Conservation (phyloP, 2,113 vertebrate species). For the Anarrhichthys ocellatus region DNA sequence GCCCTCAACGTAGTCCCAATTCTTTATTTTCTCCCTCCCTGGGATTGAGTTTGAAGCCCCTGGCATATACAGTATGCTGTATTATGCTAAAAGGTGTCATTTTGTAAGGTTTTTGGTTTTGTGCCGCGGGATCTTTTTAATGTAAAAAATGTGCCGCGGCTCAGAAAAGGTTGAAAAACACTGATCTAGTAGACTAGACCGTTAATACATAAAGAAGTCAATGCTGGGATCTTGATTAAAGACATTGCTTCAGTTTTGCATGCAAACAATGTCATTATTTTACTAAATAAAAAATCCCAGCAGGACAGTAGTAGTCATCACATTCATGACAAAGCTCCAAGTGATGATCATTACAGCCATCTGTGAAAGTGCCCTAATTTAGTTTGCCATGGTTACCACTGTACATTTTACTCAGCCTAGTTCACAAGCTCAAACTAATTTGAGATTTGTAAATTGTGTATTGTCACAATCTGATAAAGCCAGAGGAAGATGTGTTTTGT, state of each 20-base stretch:
- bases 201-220: neutral
- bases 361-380: slow-evolving; percentile 32
- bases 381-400: slow-evolving; percentile 50
- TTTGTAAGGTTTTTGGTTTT: no score
- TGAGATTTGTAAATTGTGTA: neutral
- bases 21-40: no score
- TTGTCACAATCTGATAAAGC: neutral
- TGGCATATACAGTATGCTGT: no score
- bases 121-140: no score
- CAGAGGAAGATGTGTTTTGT: neutral
- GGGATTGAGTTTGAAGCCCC: no score
- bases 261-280: slow-evolving; percentile 19
- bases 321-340: slow-evolving; percentile 21
- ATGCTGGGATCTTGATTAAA: neutral
- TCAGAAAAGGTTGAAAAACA: no score
- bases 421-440: neutral
- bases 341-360: slow-evolving; percentile 38
- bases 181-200: no score
- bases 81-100: no score
- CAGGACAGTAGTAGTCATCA: slow-evolving; percentile 8
- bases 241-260: neutral
- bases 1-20: no score
- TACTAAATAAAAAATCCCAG: slow-evolving; percentile 6
- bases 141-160: no score
- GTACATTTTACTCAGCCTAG: neutral